Evolutionary conservation across 2,888 invertebrate genomes (phyloP).

Genomic region (Leucophenga maculata): DNA sequence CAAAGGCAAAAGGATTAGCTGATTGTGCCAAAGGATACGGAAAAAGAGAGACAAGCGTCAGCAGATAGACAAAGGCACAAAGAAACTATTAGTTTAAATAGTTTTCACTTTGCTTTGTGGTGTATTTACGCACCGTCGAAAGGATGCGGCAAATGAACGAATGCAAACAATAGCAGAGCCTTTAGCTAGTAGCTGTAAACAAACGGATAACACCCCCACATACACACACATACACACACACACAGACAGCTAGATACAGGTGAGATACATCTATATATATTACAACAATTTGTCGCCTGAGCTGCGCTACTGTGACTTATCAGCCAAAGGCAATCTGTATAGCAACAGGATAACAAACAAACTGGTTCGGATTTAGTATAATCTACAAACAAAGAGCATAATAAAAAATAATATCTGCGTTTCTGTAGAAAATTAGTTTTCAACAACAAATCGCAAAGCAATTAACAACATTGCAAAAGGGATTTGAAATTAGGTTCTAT

Average conservation of each 20-base stretch:
- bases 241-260: no score
- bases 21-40: background rate
- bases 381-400: background rate
- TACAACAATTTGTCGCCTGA: background rate
- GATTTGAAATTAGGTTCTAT: no score
- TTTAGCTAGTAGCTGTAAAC: no score
- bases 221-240: no score
- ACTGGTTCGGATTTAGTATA: background rate
- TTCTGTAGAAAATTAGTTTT: background rate
- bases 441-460: background rate
- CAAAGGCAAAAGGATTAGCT: background rate
- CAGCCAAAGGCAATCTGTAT: background rate
- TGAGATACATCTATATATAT: no score
- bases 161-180: background rate
- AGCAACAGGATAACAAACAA: background rate
- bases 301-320: background rate
- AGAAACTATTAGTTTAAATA: slow-evolving; percentile 12
- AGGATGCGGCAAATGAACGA: background rate
- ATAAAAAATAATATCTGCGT: slow-evolving; percentile 2
- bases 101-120: slow-evolving; percentile 15
- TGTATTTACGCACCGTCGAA: background rate
- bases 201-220: no score
- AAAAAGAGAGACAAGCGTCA: background rate
- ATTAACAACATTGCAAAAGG: background rate
- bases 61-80: background rate